A percentile compares a stretch with the other conserved stretches of the same genome.
phyloP scores from a whole-genome alignment of 2,113 vertebrate genomes.

The Seriola rivoliana region DNA sequence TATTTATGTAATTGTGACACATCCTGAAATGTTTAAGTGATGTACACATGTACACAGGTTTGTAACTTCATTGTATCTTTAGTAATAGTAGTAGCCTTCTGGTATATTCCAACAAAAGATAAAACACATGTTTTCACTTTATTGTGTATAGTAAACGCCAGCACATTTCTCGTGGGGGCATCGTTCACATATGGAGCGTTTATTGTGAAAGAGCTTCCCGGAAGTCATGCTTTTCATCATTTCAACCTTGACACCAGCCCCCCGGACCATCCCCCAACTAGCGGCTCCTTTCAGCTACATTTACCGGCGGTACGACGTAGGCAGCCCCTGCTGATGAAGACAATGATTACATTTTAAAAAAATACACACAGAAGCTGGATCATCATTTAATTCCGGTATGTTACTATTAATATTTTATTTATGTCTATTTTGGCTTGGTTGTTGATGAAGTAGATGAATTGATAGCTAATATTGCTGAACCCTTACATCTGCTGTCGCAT shows the following conservation, averaged over 20 bases:
- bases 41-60: too few relatives aligned
- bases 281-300: conserved; percentile 45
- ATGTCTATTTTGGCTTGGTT: not conserved
- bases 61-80: too few relatives aligned
- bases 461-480: not conserved
- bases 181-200: not conserved
- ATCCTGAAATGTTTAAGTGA: too few relatives aligned
- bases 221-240: not conserved
- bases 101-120: too few relatives aligned
- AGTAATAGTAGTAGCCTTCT: too few relatives aligned
- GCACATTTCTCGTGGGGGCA: too few relatives aligned
- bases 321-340: conserved; percentile 21
- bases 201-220: conserved; percentile 58
- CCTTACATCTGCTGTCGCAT: not conserved
- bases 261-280: conserved; percentile 73
- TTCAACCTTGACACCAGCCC: not conserved
- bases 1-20: too few relatives aligned
- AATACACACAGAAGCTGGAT: conserved; percentile 31
- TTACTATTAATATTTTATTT: not conserved
- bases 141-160: too few relatives aligned
- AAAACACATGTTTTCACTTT: too few relatives aligned
- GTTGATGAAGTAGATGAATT: not conserved
- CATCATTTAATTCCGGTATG: conserved; percentile 46
- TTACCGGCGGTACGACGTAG: conserved; percentile 41
- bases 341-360: conserved; percentile 47